Conservation (phyloP, 2,797 vertebrate species). For the Aratinga solstitialis region DNA sequence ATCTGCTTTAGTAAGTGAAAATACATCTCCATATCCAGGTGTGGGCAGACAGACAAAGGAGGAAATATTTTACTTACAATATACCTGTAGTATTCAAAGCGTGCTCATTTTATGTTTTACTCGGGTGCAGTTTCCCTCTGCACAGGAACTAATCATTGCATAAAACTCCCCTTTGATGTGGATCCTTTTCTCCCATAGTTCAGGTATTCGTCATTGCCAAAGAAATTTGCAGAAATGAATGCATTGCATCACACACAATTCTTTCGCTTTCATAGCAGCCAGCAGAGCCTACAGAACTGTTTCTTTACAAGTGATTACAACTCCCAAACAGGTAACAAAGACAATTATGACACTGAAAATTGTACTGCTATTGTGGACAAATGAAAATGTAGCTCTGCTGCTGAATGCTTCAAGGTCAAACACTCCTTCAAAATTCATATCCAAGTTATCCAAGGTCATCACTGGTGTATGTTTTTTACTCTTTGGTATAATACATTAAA, state of each 20-base stretch:
- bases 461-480: not conserved
- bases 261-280: not conserved
- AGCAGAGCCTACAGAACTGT: not conserved
- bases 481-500: accelerated
- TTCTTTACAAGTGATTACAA: not conserved
- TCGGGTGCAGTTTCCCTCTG: not conserved
- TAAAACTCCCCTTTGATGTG: not conserved
- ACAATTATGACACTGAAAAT: not conserved
- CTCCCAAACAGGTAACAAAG: not conserved
- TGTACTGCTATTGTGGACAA: not conserved
- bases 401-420: not conserved
- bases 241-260: not conserved
- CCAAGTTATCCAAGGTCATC: too few species aligned
- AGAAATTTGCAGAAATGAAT: not conserved
- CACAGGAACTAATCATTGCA: not conserved
- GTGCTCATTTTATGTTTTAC: not conserved
- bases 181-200: not conserved
- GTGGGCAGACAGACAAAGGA: not conserved
- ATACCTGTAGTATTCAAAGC: not conserved
- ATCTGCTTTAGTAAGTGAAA: not conserved
- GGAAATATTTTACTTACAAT: not conserved
- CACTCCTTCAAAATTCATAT: not conserved
- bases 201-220: not conserved
- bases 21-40: not conserved
- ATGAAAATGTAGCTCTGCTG: not conserved